These are phyloP conservation scores for Elmis aenea DNA, from an alignment of 2,888 invertebrate genomes.

Conservation along the genomic window DNA sequence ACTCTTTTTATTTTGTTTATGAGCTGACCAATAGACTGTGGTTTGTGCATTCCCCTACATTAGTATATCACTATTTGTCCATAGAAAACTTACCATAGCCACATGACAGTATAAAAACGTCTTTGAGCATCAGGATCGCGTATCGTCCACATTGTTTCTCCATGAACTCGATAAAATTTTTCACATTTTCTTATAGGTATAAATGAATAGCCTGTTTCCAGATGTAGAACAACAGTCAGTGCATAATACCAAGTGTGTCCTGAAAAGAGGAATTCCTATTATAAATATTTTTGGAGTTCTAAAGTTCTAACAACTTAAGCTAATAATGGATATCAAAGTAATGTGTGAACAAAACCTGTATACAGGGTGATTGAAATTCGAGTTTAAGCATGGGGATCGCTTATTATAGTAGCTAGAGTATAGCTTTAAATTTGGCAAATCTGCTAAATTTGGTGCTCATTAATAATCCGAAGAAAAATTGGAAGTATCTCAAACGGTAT, in stretches of 20 bases:
- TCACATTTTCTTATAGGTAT: slow-evolving; percentile 51
- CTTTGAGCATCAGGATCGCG: slow-evolving; percentile 52
- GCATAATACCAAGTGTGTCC: slow-evolving; percentile 59
- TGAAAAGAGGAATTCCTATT: slow-evolving; percentile 10
- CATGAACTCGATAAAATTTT: slow-evolving; percentile 52
- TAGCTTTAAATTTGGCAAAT: too few relatives aligned
- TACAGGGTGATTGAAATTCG: not conserved
- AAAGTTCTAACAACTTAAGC: too few relatives aligned
- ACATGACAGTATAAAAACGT: slow-evolving; percentile 54
- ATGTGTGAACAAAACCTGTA: not conserved
- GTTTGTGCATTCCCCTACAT: too few relatives aligned
- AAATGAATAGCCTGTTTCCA: slow-evolving; percentile 57
- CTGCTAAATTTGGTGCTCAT: too few relatives aligned
- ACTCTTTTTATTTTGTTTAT: too few relatives aligned
- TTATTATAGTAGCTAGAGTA: too few relatives aligned
- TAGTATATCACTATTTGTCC: slow-evolving; percentile 5
- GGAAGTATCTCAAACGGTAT: too few relatives aligned
- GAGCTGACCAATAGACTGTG: too few relatives aligned
- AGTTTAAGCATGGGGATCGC: too few relatives aligned
- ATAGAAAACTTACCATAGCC: slow-evolving; percentile 51
- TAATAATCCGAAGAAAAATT: too few relatives aligned
- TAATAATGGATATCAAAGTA: too few relatives aligned
- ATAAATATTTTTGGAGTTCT: too few relatives aligned
- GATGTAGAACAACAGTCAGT: slow-evolving; percentile 52
- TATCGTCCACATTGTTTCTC: slow-evolving; percentile 46